Conservation (phyloP, 2,797 vertebrate species). For the Harpagifer antarcticus region DNA sequence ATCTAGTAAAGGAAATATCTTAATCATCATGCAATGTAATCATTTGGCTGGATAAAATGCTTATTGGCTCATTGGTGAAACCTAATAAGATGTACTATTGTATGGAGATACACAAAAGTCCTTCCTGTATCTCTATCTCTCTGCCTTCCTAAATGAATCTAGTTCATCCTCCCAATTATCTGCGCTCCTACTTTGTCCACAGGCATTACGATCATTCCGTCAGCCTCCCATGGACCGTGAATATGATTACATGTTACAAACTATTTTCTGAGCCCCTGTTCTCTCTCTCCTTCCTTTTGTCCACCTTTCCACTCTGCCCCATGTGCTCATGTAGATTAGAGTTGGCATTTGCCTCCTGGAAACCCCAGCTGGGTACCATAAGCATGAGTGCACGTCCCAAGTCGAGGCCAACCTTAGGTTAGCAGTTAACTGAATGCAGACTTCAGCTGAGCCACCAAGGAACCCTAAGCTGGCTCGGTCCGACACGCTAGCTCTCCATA, state of each 20-base stretch:
- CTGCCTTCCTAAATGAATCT: constrained; percentile 37
- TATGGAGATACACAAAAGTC: constrained; percentile 31
- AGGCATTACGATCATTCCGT: constrained; percentile 48
- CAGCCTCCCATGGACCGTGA: constrained; percentile 44
- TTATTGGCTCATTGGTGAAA: constrained; percentile 38
- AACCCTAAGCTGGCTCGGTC: constrained; percentile 57
- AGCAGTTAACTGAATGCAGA: constrained; percentile 55
- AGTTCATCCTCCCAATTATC: constrained; percentile 44
- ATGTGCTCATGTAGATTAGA: constrained; percentile 73
- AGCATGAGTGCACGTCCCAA: constrained; percentile 51
- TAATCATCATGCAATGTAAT: constrained; percentile 23
- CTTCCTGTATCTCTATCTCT: constrained; percentile 18
- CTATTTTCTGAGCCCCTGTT: constrained; percentile 46
- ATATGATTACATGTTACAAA: constrained; percentile 59
- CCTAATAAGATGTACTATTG: constrained; percentile 15
- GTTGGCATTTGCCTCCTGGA: constrained; percentile 58
- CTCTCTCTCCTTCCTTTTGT: constrained; percentile 58
- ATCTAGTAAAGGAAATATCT: constrained; percentile 24
- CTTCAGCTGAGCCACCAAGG: constrained; percentile 60
- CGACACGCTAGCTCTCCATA: constrained; percentile 42
- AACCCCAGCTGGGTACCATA: constrained; percentile 51
- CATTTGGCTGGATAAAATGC: constrained; percentile 29
- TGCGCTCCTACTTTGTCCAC: constrained; percentile 46
- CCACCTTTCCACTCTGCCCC: constrained; percentile 58
- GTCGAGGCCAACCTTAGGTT: constrained; percentile 53